Base-by-base conservation (phyloP, 2,888 invertebrate genomes). In the Synergus umbraculus region DNA sequence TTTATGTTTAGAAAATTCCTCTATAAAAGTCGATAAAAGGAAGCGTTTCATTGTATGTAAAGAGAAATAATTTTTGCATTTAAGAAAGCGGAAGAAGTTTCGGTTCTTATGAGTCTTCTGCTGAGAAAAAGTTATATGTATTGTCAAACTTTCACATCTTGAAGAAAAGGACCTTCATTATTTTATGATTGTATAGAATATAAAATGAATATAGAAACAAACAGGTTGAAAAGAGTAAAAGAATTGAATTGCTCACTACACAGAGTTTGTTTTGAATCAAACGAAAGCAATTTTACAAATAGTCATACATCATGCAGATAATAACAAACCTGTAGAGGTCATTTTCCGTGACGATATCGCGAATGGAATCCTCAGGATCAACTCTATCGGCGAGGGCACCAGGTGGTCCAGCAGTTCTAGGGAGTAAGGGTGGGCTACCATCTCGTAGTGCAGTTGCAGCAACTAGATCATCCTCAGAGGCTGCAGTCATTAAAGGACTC, bases 361-460 rank as follows among this genome's bases (percentile, higher is more conserved):
- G 92, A 83, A 95, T 94, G 83, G 94, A 94, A 86, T 94, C 94
- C 88, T 94, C 94, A n/a, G 95, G 94, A 89, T 94, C 94, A 77
- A 94, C 93, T 83, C 93, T 91, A 87, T 94, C 94, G 15, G 89
- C 87, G 0, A 89, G 83, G 0, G 77, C 44, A 12, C 86, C 88
- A 0, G 89, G 87, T 8, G 88, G 84, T 54, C 89, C 89, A 18
- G 88, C 85, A 22, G 88, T 84, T 66, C 89, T 86, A 8, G 89
- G 87, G 76, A 54, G 85, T 83, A 67, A 87, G 77, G 41, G 82
- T 60, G 41, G 77, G 44, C n/a, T 73, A 67, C 83, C 84, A 54
- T 89, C 90, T 58, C 84, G 87, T 8, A 91, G 87, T 41, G 88
- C 89, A 80, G 88, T 89, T 60, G 91, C 87, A 63, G 92, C 89